Percentiles rank a stretch among this genome's conserved stretches.
Conservation (phyloP, 2,888 invertebrate genomes). For the Torymus auratus region DNA sequence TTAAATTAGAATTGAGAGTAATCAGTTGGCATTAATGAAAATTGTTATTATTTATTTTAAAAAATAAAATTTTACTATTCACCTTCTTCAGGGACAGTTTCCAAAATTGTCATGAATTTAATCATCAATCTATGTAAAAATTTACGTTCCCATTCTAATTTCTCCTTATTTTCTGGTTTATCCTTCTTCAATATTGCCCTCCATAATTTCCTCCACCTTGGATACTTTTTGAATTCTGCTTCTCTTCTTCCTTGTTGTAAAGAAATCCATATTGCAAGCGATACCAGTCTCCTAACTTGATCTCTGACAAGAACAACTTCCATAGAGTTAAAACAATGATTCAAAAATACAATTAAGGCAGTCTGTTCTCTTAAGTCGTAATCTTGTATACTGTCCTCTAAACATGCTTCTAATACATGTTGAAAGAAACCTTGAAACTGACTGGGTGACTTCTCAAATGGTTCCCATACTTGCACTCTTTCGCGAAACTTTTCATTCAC, state of each 20-base stretch:
- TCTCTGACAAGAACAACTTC: slow-evolving; percentile 95
- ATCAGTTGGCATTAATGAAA: not conserved
- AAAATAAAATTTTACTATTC: slow-evolving; percentile 72
- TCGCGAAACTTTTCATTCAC: slow-evolving; percentile 99
- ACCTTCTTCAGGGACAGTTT: slow-evolving; percentile 84
- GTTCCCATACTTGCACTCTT: slow-evolving; percentile 96
- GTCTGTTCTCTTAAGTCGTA: slow-evolving; percentile 86
- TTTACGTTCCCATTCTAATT: slow-evolving; percentile 89
- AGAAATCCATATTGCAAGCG: slow-evolving; percentile 96
- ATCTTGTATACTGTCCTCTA: slow-evolving; percentile 80
- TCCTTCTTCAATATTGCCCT: slow-evolving; percentile 92
- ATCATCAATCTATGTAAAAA: slow-evolving; percentile 91
- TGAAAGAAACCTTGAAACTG: slow-evolving; percentile 90
- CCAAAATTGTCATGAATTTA: slow-evolving; percentile 90
- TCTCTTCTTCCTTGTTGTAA: slow-evolving; percentile 90
- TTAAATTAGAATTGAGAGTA: not conserved
- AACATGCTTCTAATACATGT: slow-evolving; percentile 86
- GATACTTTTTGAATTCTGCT: slow-evolving; percentile 89
- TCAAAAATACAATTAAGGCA: slow-evolving; percentile 91
- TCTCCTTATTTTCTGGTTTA: slow-evolving; percentile 83
- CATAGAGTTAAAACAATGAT: slow-evolving; percentile 98
- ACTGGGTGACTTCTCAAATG: slow-evolving; percentile 87
- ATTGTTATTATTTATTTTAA: not conserved
- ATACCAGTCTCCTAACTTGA: slow-evolving; percentile 93
- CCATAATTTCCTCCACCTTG: slow-evolving; percentile 96